Evolutionary conservation across 2,113 vertebrate genomes (phyloP).

Genomic region (Xerus inauris): DNA sequence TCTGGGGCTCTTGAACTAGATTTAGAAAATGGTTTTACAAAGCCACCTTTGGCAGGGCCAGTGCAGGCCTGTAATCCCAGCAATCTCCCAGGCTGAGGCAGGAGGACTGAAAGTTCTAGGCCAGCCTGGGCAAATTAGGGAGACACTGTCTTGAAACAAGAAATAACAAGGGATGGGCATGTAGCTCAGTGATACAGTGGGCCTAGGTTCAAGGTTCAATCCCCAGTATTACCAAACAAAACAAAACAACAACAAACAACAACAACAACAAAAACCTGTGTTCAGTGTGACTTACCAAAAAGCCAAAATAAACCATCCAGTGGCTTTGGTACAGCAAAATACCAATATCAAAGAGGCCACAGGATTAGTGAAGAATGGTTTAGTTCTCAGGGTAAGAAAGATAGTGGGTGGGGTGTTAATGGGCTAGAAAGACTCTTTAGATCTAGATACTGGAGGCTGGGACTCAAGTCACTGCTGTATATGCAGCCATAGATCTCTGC

Average conservation of each 20-base stretch:
- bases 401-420: not conserved
- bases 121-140: no score
- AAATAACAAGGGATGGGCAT: no score
- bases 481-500: not conserved
- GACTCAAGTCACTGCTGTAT: not conserved
- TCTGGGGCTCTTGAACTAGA: conserved; percentile 6
- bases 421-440: not conserved
- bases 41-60: not conserved
- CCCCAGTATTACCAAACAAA: no score
- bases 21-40: conserved; percentile 56
- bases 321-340: conserved; percentile 26
- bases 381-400: not conserved
- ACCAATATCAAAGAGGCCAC: not conserved
- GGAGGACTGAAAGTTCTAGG: no score
- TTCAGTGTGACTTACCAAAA: conserved; percentile 29
- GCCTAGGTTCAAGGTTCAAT: no score
- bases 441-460: not conserved
- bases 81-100: no score
- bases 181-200: no score
- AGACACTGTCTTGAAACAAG: no score
- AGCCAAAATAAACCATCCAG: conserved; percentile 26
- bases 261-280: not conserved
- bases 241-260: no score
- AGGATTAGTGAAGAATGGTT: conserved; percentile 43
- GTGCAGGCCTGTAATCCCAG: no score